Evolutionary conservation across 2,113 vertebrate species (phyloP).

Genomic region (Mesitornis unicolor): DNA sequence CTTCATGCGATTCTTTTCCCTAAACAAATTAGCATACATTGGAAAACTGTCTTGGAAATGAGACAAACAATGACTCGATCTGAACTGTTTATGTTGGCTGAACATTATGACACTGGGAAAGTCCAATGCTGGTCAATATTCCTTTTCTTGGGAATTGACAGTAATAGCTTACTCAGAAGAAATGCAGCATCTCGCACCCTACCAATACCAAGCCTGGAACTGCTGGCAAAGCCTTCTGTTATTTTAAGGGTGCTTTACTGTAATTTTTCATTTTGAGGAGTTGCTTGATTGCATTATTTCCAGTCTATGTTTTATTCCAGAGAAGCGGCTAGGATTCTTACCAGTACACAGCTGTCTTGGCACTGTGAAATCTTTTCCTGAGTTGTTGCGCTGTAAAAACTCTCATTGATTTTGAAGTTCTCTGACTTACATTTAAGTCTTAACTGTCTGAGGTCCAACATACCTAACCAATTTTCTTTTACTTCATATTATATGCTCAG

Average conservation of each 20-base stretch:
- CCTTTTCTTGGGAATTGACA: constrained; percentile 34
- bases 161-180: constrained; percentile 27
- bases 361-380: constrained; percentile 3
- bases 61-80: neutral
- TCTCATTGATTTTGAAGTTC: constrained; percentile 63
- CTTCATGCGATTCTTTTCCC: neutral
- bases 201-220: neutral
- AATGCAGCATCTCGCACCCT: constrained; percentile 3
- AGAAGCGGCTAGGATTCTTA: constrained; percentile 47
- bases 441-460: constrained; percentile 47
- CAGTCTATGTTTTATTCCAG: constrained; percentile 35
- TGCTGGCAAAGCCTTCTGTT: constrained; percentile 19
- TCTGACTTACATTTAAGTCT: constrained; percentile 62
- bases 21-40: constrained; percentile 32
- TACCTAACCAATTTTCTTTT: constrained; percentile 65
- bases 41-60: constrained; percentile 42
- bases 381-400: constrained; percentile 65
- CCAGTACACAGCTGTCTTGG: constrained; percentile 59
- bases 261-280: constrained; percentile 35
- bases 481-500: constrained; percentile 50
- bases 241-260: constrained; percentile 35
- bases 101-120: constrained; percentile 40
- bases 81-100: constrained; percentile 33
- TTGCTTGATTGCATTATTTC: constrained; percentile 45
- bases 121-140: neutral